A percentile compares a stretch with the other conserved stretches of the same genome.
phyloP scores from a whole-genome alignment of 2,888 invertebrate species.

The Cephonodes hylas region DNA sequence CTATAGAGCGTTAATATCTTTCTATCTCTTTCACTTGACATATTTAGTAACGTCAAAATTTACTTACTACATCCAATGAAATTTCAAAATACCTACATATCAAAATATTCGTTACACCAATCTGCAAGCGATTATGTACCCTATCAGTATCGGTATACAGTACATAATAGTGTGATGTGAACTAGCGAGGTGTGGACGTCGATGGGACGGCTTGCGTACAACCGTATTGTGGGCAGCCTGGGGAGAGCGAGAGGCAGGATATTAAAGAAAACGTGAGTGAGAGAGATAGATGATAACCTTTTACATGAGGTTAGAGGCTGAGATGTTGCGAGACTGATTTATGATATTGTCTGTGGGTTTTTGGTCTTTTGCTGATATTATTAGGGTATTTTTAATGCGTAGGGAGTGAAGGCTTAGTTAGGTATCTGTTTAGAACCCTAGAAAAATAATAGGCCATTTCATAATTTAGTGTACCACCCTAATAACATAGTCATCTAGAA shows the following conservation, averaged over 20 bases:
- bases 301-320: background rate
- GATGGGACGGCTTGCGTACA: conserved; percentile 60
- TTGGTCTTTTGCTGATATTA: background rate
- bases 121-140: background rate
- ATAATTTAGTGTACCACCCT: too few relatives aligned
- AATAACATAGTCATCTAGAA: too few relatives aligned
- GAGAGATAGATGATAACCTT: conserved; percentile 21
- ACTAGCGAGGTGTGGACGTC: conserved; percentile 50
- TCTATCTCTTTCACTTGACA: too few relatives aligned
- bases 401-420: background rate
- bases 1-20: too few relatives aligned
- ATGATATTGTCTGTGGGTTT: background rate
- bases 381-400: background rate
- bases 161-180: conserved; percentile 2
- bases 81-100: too few relatives aligned
- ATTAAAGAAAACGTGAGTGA: conserved; percentile 76
- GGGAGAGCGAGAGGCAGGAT: conserved; percentile 70
- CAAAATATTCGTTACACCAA: background rate
- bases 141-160: conserved; percentile 8
- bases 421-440: too few relatives aligned
- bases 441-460: too few relatives aligned
- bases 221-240: conserved; percentile 62
- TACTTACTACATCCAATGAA: too few relatives aligned
- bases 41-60: too few relatives aligned
- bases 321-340: background rate